Evolutionary conservation across 1,140 invertebrate species (phyloP), one percentile per base, ranked within the genome.

Genomic region (Aporrectodea caliginosa): DNA sequence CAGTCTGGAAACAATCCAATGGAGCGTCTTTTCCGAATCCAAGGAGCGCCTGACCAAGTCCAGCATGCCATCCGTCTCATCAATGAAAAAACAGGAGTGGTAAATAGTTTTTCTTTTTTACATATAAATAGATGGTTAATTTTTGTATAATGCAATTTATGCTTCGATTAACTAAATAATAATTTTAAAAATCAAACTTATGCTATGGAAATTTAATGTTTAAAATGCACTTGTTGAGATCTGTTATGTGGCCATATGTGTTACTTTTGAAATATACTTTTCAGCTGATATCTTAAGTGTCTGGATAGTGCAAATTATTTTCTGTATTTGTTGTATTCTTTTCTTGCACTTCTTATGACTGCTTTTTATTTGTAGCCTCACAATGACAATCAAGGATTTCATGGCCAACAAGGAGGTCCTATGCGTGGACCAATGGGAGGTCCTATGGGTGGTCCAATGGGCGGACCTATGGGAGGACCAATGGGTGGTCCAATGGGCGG

Each of bases 41-140:
- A 95, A 73, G 98, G 98, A 30, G 93, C 93, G 78, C 93, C 93
- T 0, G 94, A 98, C 77, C 94, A 97, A 84, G 97, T 99, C 29
- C 96, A 98, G 82, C 92, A 95, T 81, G 98, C 97, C 22, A 92
- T 99, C 70, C 82, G 83, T 70, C 79, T 87, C 43, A 88, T 88
- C 68, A 82, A 82, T 81, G 86, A 87, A 72, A 88, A 88, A 80
- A 84, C 85, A 29, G 84, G 85, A 31, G 76, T 84, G 79, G 85
- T 85, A 81, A 83, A 84, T 83, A 27, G 14, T 27, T 14, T 27
- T 68, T 68, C 14, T 68, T 14, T 14, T 68, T 68, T 68, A 14
- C n/a, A n/a, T n/a, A n/a, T n/a, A n/a, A n/a, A n/a, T n/a, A n/a
- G n/a, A n/a, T n/a, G n/a, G n/a, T n/a, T n/a, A n/a, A n/a, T n/a